Evolutionary conservation across 1,140 invertebrate genomes (phyloP).

Genomic region (Pygmarrhopalites habei): DNA sequence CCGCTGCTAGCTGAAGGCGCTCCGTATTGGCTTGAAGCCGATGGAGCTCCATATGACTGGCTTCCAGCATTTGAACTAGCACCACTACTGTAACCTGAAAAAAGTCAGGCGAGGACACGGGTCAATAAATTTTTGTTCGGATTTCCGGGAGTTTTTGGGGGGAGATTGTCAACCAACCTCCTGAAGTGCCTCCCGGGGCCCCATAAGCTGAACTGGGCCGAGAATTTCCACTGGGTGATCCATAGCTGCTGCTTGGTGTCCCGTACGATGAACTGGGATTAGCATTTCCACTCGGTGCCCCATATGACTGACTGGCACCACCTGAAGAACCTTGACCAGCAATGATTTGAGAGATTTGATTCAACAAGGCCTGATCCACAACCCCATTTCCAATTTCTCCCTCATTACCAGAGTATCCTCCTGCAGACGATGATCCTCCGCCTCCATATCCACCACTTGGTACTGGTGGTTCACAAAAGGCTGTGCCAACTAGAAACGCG

Average conservation of each 20-base stretch:
- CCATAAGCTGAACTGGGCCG: slow-evolving; percentile 4
- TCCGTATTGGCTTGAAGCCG: background rate
- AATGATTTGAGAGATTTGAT: slow-evolving; percentile 4
- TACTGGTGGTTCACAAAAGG: background rate
- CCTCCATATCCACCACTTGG: background rate
- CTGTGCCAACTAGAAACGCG: slow-evolving; percentile 10
- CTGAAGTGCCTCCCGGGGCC: background rate
- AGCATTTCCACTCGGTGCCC: background rate
- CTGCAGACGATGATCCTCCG: background rate
- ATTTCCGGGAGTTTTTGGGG: background rate
- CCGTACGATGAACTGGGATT: background rate
- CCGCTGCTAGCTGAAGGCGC: slow-evolving; percentile 1
- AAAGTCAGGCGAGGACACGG: background rate
- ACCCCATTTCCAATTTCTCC: slow-evolving; percentile 13
- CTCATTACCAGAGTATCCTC: background rate
- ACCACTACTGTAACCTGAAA: slow-evolving; percentile 1
- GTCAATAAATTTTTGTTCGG: background rate
- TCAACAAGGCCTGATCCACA: slow-evolving; percentile 5
- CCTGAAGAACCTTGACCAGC: background rate
- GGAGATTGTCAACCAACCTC: background rate
- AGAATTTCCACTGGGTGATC: background rate
- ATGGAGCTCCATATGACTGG: slow-evolving; percentile 7
- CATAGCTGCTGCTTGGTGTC: background rate
- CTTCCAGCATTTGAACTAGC: background rate
- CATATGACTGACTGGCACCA: background rate